Percentiles rank a stretch among this genome's conserved stretches.
Evolutionary conservation across 1,140 invertebrate genomes (phyloP).

Genomic region (Caenorhabditis tropicalis): DNA sequence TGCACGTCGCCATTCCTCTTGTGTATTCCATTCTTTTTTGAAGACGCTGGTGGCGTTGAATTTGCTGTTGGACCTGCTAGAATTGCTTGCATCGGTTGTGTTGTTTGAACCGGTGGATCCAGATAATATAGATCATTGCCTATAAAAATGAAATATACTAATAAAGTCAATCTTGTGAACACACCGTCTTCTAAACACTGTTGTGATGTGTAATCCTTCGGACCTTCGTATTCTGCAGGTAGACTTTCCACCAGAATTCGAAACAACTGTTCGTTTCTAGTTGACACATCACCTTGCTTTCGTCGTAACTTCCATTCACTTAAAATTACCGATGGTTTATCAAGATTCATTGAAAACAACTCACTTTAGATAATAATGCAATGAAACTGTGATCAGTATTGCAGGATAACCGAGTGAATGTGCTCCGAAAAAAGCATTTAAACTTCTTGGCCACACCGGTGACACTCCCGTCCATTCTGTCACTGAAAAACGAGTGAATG

Average conservation of each 20-base stretch:
- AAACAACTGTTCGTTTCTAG: slow-evolving; percentile 25
- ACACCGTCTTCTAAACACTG: slow-evolving; percentile 10
- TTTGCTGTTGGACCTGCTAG: not conserved
- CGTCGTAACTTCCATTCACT: slow-evolving; percentile 35
- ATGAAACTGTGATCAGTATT: slow-evolving; percentile 36
- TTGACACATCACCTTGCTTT: slow-evolving; percentile 17
- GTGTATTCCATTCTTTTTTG: slow-evolving; percentile 34
- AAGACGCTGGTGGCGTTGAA: not conserved
- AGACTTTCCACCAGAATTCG: slow-evolving; percentile 25
- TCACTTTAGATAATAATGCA: slow-evolving; percentile 47
- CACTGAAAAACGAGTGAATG: not conserved
- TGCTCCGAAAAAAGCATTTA: slow-evolving; percentile 95
- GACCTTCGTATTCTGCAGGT: slow-evolving; percentile 29
- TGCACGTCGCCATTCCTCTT: not conserved
- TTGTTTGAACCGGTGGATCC: slow-evolving; percentile 24
- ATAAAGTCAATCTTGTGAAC: not conserved
- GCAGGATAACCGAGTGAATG: slow-evolving; percentile 98
- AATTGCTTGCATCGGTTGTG: not conserved
- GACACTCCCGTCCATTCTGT: slow-evolving; percentile 78
- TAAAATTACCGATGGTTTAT: not conserved
- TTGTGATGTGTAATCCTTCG: slow-evolving; percentile 23
- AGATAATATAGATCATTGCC: not conserved
- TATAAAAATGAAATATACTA: not conserved
- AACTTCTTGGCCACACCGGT: slow-evolving; percentile 87
- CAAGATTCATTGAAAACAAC: not conserved